A percentile compares a stretch with the other conserved stretches of the same genome.
phyloP scores from a whole-genome alignment of 1,140 invertebrate genomes.

The Drosophila arizonae region DNA sequence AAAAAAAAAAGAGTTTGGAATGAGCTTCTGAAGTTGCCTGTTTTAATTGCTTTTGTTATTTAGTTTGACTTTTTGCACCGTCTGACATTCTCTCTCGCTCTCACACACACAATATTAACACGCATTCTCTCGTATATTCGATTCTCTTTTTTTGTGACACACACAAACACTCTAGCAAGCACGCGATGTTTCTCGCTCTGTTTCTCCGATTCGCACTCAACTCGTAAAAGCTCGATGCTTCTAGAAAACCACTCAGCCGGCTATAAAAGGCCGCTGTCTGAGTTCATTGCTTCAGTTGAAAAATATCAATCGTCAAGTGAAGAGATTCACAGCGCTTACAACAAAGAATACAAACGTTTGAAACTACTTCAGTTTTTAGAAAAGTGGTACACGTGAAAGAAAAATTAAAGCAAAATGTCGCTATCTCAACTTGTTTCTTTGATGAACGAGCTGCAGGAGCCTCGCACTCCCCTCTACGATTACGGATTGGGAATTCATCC shows the following conservation, averaged over 20 bases:
- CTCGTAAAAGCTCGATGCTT: slow-evolving; percentile 15
- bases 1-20: not conserved
- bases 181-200: slow-evolving; percentile 10
- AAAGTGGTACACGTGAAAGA: not conserved
- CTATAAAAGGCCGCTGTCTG: slow-evolving; percentile 19
- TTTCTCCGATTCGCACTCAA: not conserved
- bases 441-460: slow-evolving; percentile 61
- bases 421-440: slow-evolving; percentile 59
- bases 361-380: not conserved
- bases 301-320: not conserved
- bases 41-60: slow-evolving; percentile 1
- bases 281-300: slow-evolving; percentile 8
- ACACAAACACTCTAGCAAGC: not conserved
- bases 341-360: not conserved
- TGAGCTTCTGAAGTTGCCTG: not conserved
- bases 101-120: not conserved
- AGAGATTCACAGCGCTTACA: slow-evolving; percentile 4
- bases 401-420: slow-evolving; percentile 48
- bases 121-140: not conserved
- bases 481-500: slow-evolving; percentile 60
- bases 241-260: slow-evolving; percentile 9
- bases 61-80: not conserved
- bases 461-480: slow-evolving; percentile 52
- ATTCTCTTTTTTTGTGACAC: not conserved
- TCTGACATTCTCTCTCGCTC: not conserved